Percentiles rank a stretch among this genome's conserved stretches.
phyloP scores from a whole-genome alignment of 2,113 vertebrate species.

The Leucoraja erinaceus region DNA sequence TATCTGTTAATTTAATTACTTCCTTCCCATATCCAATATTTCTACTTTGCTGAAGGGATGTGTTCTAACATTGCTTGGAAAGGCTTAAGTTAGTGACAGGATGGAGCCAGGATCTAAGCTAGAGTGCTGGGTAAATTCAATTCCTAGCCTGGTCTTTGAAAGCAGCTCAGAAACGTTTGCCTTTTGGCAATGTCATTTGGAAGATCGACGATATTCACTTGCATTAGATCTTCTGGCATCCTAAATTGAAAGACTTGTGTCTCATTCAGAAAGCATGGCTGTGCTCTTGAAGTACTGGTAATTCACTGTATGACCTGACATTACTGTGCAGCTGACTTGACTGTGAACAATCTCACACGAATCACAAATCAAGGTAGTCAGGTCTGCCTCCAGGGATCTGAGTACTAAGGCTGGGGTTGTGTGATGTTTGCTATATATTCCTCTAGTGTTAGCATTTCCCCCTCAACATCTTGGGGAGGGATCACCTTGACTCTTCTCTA shows the following conservation, averaged over 20 bases:
- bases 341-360: no score
- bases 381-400: no score
- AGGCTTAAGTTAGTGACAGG: not conserved
- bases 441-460: not conserved
- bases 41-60: not conserved
- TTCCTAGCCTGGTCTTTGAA: not conserved
- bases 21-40: not conserved
- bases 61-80: not conserved
- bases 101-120: not conserved
- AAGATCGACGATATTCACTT: not conserved
- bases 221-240: not conserved
- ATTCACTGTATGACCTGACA: not conserved
- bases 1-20: no score
- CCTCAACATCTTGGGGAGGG: not conserved
- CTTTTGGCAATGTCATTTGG: not conserved
- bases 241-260: not conserved
- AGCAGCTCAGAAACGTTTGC: no score
- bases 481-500: not conserved
- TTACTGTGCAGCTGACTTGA: not conserved
- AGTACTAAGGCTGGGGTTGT: not conserved
- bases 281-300: not conserved
- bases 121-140: not conserved
- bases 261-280: not conserved
- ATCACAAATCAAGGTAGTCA: no score
- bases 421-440: not conserved